These are phyloP conservation scores for Pedionomus torquatus DNA, from an alignment of 2,113 vertebrate genomes.

Conservation along the genomic window DNA sequence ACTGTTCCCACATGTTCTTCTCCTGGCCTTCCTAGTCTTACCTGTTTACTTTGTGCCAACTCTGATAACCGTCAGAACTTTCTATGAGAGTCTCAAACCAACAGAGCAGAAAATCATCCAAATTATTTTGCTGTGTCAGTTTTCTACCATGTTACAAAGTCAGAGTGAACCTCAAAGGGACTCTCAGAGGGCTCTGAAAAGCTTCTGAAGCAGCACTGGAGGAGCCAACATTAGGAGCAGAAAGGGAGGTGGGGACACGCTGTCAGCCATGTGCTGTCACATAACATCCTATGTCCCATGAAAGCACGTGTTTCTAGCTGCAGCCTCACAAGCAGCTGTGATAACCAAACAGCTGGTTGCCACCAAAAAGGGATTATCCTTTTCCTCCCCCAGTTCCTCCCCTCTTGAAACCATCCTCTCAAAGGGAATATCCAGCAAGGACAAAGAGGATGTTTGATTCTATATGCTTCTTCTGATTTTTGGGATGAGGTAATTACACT, in stretches of 20 bases:
- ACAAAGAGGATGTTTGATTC: not conserved
- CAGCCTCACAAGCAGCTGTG: not conserved
- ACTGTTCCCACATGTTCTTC: not conserved
- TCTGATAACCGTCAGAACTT: not conserved
- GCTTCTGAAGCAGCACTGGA: not conserved
- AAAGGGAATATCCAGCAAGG: not conserved
- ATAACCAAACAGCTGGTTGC: not conserved
- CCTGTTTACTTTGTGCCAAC: not conserved
- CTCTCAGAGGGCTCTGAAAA: not conserved
- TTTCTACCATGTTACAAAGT: not conserved
- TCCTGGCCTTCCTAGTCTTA: not conserved
- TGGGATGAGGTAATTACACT: not conserved
- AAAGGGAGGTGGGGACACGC: not conserved
- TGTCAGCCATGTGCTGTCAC: not conserved
- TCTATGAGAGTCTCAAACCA: not conserved
- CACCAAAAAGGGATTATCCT: not conserved
- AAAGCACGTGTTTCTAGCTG: not conserved
- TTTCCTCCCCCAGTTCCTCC: not conserved
- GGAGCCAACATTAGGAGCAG: not conserved
- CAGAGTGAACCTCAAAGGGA: not conserved
- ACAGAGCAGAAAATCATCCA: not conserved
- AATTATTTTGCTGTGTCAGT: not conserved
- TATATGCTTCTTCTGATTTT: not conserved
- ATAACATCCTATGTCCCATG: slow-evolving; percentile 1
- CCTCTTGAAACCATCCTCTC: not conserved